Conservation (phyloP, 1,140 invertebrate species). For the Pentalonia nigronervosa region DNA sequence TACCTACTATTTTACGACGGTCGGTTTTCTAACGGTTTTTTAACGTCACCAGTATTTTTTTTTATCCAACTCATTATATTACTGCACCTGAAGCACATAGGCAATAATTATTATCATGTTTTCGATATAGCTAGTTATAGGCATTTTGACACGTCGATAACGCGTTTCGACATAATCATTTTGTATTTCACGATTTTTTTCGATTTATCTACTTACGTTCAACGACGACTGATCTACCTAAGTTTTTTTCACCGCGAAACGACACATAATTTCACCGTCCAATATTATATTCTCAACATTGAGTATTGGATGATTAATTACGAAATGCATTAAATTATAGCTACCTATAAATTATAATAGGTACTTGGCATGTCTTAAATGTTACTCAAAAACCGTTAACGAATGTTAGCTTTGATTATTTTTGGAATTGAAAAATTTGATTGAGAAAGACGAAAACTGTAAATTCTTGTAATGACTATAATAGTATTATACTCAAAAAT, state of each 20-base stretch:
- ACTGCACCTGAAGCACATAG: neutral
- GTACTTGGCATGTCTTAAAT: neutral
- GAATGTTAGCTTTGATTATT: neutral
- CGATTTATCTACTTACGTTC: neutral
- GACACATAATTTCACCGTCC: neutral
- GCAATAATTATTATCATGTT: neutral
- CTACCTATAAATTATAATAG: too few species aligned
- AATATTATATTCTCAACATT: neutral
- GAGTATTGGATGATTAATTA: neutral
- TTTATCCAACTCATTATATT: neutral
- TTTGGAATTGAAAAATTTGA: neutral
- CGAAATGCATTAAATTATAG: neutral
- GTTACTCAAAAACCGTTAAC: neutral
- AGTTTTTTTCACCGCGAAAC: neutral
- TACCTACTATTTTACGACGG: neutral
- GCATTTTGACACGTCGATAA: too few species aligned
- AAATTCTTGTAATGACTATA: neutral
- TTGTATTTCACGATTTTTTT: neutral
- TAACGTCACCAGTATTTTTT: neutral
- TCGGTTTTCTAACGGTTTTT: slow-evolving; percentile 14
- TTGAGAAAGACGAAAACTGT: neutral
- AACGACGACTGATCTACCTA: neutral
- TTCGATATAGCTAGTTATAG: neutral
- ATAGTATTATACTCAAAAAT: neutral
- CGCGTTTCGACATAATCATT: neutral